Evolutionary conservation across 2,797 vertebrate species (phyloP).

Genomic region (Enteromius treurensis): DNA sequence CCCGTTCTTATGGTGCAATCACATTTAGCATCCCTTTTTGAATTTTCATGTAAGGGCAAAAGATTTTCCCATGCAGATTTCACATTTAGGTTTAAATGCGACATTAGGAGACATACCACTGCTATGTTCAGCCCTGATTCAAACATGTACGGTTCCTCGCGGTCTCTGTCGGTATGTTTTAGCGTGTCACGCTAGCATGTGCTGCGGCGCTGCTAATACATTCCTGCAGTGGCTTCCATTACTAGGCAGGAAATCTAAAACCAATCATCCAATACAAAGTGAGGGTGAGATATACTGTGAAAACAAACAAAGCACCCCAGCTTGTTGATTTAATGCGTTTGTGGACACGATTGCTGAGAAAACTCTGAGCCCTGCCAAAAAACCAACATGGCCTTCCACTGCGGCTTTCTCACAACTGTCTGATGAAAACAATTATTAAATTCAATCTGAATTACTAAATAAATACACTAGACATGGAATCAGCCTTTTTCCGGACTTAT

Average conservation of each 20-base stretch:
- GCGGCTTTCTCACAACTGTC: slow-evolving; percentile 50
- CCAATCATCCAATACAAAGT: slow-evolving; percentile 72
- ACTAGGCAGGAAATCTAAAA: slow-evolving; percentile 73
- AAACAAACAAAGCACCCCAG: slow-evolving; percentile 75
- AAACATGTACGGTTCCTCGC: background rate
- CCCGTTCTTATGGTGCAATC: background rate
- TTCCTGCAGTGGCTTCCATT: slow-evolving; percentile 69
- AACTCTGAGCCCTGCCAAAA: slow-evolving; percentile 66
- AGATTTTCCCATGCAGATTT: background rate
- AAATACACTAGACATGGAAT: slow-evolving; percentile 35
- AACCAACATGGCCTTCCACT: slow-evolving; percentile 64
- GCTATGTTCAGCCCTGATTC: background rate
- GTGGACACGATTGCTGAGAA: slow-evolving; percentile 70
- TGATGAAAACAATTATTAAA: slow-evolving; percentile 47
- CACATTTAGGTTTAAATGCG: background rate
- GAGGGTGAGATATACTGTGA: slow-evolving; percentile 71
- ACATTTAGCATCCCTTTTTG: background rate
- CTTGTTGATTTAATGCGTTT: slow-evolving; percentile 73
- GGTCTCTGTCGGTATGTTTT: background rate
- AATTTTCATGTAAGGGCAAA: background rate
- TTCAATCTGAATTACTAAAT: slow-evolving; percentile 37
- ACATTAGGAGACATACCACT: background rate
- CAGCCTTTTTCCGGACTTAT: slow-evolving; percentile 7
- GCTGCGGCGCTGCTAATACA: slow-evolving; percentile 51
- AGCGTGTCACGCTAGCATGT: slow-evolving; percentile 17